These are phyloP conservation scores for Chironex yamaguchii DNA, from an alignment of 30 jellyfish, hydroid and myxozoan species.

Conservation along the genomic window DNA sequence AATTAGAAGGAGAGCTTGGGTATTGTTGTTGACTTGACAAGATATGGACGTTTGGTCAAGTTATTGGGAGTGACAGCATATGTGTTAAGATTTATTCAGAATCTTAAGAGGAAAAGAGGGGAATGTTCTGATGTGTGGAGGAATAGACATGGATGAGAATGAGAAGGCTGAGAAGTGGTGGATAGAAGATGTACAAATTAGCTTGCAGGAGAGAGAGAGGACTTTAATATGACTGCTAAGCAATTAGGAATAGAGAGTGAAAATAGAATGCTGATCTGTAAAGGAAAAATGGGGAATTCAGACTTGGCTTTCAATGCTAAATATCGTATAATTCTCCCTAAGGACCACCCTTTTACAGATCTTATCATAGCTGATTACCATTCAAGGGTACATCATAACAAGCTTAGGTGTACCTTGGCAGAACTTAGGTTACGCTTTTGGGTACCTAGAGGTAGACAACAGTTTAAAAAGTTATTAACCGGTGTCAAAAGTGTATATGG, in stretches of 20 bases:
- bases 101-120: slow-evolving; percentile 29
- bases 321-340: slow-evolving; percentile 42
- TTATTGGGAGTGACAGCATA: slow-evolving; percentile 57
- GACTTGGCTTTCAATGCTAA: slow-evolving; percentile 44
- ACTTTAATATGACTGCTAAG: not conserved
- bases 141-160: slow-evolving; percentile 25
- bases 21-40: slow-evolving; percentile 1
- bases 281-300: slow-evolving; percentile 44
- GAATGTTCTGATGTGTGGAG: not conserved
- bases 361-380: slow-evolving; percentile 53
- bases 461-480: slow-evolving; percentile 39
- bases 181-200: slow-evolving; percentile 24
- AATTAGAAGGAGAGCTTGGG: slow-evolving; percentile 19
- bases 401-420: slow-evolving; percentile 58
- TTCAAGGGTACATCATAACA: slow-evolving; percentile 55
- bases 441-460: slow-evolving; percentile 72
- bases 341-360: slow-evolving; percentile 49
- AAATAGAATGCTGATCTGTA: slow-evolving; percentile 31
- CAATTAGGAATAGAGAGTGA: slow-evolving; percentile 49
- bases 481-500: slow-evolving; percentile 6
- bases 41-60: slow-evolving; percentile 19
- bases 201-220: too few species aligned
- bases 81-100: slow-evolving; percentile 52
- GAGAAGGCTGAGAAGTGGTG: slow-evolving; percentile 51
- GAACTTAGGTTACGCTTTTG: slow-evolving; percentile 55